A percentile compares a stretch with the other conserved stretches of the same genome.
phyloP scores from a whole-genome alignment of 2,113 vertebrate genomes.

The Hepsetus odoe region DNA sequence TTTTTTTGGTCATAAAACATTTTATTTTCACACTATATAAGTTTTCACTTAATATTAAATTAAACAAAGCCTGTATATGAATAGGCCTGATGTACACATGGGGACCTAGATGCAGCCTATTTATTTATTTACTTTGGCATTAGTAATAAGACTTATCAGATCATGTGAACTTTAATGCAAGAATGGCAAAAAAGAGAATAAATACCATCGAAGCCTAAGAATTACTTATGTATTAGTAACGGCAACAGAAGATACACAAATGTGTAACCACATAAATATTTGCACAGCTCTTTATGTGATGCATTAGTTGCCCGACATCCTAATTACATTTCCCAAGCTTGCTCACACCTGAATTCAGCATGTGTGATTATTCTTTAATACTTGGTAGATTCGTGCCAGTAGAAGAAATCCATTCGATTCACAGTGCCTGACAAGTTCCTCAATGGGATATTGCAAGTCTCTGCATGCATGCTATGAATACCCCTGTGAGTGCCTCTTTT shows the following conservation, averaged over 20 bases:
- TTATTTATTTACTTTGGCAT: background rate
- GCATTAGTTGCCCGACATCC: background rate
- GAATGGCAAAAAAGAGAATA: background rate
- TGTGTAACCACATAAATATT: constrained; percentile 27
- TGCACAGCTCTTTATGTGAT: constrained; percentile 12
- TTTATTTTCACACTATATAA: background rate
- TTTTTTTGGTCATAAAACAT: background rate
- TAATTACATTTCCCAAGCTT: background rate
- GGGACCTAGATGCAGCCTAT: background rate
- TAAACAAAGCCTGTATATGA: background rate
- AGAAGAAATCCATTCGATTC: constrained; percentile 47
- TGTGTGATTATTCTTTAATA: constrained; percentile 27
- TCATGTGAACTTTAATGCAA: background rate
- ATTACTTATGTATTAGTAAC: constrained; percentile 22
- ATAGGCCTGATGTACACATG: background rate
- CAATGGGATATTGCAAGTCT: constrained; percentile 43
- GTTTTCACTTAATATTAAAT: background rate
- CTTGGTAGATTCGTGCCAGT: constrained; percentile 10
- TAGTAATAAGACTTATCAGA: background rate
- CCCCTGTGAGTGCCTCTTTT: constrained; percentile 44
- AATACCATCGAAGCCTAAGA: background rate
- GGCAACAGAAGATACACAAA: background rate
- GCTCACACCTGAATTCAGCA: background rate
- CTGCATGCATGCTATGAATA: constrained; percentile 51
- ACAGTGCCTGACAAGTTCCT: constrained; percentile 27